Evolutionary conservation across 1,140 invertebrate genomes (phyloP), one percentile per base, ranked within the genome.

Genomic region (Drosophila bifasciata): DNA sequence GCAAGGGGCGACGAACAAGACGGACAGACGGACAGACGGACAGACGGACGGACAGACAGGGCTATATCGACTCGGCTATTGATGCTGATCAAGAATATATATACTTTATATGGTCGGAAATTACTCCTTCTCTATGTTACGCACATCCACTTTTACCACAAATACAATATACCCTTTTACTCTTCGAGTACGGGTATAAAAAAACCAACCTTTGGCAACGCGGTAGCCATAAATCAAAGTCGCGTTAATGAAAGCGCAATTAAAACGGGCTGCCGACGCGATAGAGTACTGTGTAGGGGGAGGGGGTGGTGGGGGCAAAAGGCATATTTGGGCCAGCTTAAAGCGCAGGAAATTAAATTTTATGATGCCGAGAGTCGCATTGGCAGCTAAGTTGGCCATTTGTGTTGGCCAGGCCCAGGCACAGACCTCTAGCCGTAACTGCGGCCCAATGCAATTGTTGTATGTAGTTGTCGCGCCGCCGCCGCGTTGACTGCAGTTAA

Each of bases 161-260:
- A n/a, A n/a, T n/a, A n/a, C n/a, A n/a, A n/a, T n/a, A n/a, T n/a
- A n/a, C n/a, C n/a, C n/a, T n/a, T n/a, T n/a, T n/a, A n/a, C n/a
- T n/a, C n/a, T n/a, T n/a, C n/a, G n/a, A n/a, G n/a, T n/a, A n/a
- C n/a, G n/a, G n/a, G n/a, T n/a, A n/a, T 36, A 52, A 64, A 52
- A 75, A 75, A 64, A 84, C 68, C 70, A 84, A 86, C 61, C 81
- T 83, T 88, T 86, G 83, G 84, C 80, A 83, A 75, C 75, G 79
- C 83, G 83, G 83, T 89, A 89, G 83, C 84, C 75, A 88, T 88
- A 88, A 88, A 88, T 88, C 83, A 88, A 86, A 88, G 84, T 89
- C 84, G 83, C 83, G 83, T 88, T 88, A 88, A 88, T 88, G 83
- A 88, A 88, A 88, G 84, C 83, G 83, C 83, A 88, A 88, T 88